Evolutionary conservation across 1,140 invertebrate species (phyloP).

Genomic region (Patella vulgata): DNA sequence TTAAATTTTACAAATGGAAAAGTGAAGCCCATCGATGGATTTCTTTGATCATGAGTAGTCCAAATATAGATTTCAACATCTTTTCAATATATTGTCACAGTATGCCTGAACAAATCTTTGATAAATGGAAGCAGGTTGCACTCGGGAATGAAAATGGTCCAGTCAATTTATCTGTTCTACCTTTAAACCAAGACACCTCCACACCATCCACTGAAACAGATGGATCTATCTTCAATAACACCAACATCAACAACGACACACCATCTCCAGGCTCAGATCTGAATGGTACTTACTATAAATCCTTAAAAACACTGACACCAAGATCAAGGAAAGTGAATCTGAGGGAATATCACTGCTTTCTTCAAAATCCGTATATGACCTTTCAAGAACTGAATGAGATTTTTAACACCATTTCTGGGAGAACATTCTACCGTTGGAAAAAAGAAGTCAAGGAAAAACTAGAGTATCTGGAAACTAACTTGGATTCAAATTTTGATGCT

Average conservation of each 20-base stretch:
- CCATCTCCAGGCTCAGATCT: too few species aligned
- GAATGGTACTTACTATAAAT: too few species aligned
- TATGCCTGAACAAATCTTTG: constrained; percentile 20
- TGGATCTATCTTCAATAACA: too few species aligned
- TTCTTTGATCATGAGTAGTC: constrained; percentile 15
- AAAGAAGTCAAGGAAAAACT: constrained; percentile 21
- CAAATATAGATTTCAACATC: constrained; percentile 18
- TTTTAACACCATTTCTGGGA: neutral
- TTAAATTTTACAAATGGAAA: constrained; percentile 28
- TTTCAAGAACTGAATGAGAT: constrained; percentile 6
- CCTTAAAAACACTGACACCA: too few species aligned
- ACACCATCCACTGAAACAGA: too few species aligned
- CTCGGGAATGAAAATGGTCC: too few species aligned
- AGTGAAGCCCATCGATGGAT: constrained; percentile 18
- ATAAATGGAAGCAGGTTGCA: constrained; percentile 14
- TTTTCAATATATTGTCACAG: constrained; percentile 20
- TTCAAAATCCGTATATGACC: constrained; percentile 7
- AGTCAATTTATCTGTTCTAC: too few species aligned
- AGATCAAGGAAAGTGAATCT: too few species aligned
- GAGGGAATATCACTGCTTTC: constrained; percentile 8
- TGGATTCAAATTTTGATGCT: constrained; percentile 10
- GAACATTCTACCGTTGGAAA: constrained; percentile 15
- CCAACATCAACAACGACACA: too few species aligned
- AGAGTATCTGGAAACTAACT: constrained; percentile 11
- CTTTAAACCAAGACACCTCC: too few species aligned